A percentile compares a stretch with the other conserved stretches of the same genome.
These are phyloP conservation scores for Thumatha senex DNA, from an alignment of 2,888 invertebrate species.

Conservation along the genomic window DNA sequence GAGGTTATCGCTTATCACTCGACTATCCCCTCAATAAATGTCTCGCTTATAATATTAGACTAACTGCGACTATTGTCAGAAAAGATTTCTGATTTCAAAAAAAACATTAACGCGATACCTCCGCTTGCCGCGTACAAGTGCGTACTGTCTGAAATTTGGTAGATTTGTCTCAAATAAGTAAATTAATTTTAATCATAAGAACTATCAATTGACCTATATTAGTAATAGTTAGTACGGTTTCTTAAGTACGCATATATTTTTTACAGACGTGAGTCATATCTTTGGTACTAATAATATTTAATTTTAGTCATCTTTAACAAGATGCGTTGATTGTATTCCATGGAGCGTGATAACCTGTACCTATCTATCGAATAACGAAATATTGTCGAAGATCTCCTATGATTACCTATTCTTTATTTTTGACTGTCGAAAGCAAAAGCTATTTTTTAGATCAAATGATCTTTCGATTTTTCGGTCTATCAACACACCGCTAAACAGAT, in stretches of 20 bases:
- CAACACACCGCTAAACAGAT: too few relatives aligned
- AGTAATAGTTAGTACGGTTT: background rate
- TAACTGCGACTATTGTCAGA: conserved; percentile 46
- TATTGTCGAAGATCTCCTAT: too few relatives aligned
- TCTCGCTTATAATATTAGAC: conserved; percentile 47
- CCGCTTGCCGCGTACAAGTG: background rate
- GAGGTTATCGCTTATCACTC: conserved; percentile 76
- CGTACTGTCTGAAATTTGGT: background rate
- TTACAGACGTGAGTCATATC: too few relatives aligned
- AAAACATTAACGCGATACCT: background rate
- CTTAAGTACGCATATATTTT: background rate
- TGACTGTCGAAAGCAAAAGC: too few relatives aligned
- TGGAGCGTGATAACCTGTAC: too few relatives aligned
- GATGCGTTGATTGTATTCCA: too few relatives aligned
- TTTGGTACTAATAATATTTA: too few relatives aligned
- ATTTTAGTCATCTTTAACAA: too few relatives aligned
- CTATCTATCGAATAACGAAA: too few relatives aligned
- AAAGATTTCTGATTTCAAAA: conserved; percentile 6
- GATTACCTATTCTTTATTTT: too few relatives aligned
- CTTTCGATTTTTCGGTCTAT: too few relatives aligned
- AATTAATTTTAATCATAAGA: background rate
- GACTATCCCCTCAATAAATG: conserved; percentile 57
- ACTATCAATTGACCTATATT: background rate
- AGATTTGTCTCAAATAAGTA: background rate
- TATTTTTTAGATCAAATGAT: too few relatives aligned